Conservation (phyloP, 2,888 invertebrate genomes). For the Calameuta idolon region DNA sequence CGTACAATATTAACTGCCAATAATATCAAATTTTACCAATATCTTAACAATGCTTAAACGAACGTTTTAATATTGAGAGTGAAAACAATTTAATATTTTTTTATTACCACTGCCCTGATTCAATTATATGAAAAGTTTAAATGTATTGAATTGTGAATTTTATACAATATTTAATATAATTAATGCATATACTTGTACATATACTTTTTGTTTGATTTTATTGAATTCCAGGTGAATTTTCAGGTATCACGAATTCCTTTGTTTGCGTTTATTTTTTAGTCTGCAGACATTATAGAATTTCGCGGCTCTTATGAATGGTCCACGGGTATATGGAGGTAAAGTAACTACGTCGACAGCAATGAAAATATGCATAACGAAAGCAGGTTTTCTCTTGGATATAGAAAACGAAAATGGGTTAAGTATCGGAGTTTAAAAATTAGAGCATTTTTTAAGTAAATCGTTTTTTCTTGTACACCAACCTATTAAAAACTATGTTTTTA, state of each 20-base stretch:
- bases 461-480: neutral
- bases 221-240: neutral
- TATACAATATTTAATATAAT: neutral
- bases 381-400: neutral
- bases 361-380: neutral
- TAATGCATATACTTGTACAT: neutral
- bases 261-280: neutral
- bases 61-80: neutral
- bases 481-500: neutral
- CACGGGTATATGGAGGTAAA: neutral
- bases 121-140: neutral
- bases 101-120: neutral
- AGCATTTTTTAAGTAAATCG: neutral
- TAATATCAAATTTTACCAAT: neutral
- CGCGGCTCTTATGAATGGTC: neutral
- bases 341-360: neutral
- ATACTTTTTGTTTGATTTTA: neutral
- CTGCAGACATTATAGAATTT: neutral
- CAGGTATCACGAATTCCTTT: neutral
- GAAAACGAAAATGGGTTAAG: neutral
- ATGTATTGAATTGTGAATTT: neutral
- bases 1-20: neutral
- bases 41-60: neutral
- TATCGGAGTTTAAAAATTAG: neutral
- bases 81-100: neutral